Percentiles rank a stretch among this genome's conserved stretches.
Evolutionary conservation across 2,797 vertebrate genomes (phyloP).

Genomic region (Lepus oiostolus): DNA sequence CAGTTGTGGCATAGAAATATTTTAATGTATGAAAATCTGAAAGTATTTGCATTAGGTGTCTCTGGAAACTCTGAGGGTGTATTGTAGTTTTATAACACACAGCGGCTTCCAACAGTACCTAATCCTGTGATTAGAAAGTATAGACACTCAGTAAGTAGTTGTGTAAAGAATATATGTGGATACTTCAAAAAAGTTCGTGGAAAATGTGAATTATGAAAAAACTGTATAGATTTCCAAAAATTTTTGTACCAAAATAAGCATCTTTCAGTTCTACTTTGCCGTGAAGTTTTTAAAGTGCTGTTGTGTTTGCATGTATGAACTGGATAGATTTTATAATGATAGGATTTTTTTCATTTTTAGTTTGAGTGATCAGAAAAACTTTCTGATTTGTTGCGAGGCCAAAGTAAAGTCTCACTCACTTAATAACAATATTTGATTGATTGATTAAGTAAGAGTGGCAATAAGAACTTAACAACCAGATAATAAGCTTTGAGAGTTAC

Average conservation of each 20-base stretch:
- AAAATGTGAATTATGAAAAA: too few species aligned
- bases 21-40: constrained; percentile 60
- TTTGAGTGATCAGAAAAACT: constrained; percentile 38
- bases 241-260: too few species aligned
- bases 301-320: neutral
- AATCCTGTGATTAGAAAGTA: neutral
- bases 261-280: too few species aligned
- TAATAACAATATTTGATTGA: constrained; percentile 61
- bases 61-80: neutral
- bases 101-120: neutral
- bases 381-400: constrained; percentile 47
- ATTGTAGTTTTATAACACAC: constrained; percentile 40
- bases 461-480: constrained; percentile 48
- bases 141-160: neutral
- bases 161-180: neutral
- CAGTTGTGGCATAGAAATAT: constrained; percentile 17
- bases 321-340: constrained; percentile 54
- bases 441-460: constrained; percentile 45
- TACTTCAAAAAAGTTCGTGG: too few species aligned
- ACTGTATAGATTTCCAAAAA: too few species aligned
- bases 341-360: neutral
- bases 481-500: constrained; percentile 65
- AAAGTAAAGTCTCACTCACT: constrained; percentile 67
- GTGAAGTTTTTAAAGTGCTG: too few species aligned
- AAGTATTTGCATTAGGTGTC: constrained; percentile 53